These are phyloP conservation scores for Python bivittatus DNA, from an alignment of 2,113 vertebrate species.

Conservation along the genomic window DNA sequence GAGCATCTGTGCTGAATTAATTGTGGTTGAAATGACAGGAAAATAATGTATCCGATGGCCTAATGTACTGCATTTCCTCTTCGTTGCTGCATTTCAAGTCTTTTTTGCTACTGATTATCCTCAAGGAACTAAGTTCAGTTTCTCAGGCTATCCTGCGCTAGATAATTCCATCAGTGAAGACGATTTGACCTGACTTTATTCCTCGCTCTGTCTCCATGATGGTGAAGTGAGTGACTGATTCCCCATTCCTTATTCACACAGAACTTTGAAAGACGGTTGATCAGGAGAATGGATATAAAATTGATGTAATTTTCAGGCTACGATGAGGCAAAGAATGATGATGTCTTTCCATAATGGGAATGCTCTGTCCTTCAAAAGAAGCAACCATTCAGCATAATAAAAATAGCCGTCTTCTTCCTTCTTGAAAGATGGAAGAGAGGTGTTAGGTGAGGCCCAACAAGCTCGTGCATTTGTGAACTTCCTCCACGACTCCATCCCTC, in stretches of 20 bases:
- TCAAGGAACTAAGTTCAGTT: constrained; percentile 21
- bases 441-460: not conserved
- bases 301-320: no score
- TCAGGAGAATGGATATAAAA: no score
- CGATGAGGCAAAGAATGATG: no score
- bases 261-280: no score
- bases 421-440: not conserved
- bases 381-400: no score
- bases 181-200: not conserved
- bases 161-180: not conserved
- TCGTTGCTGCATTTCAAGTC: constrained; percentile 23
- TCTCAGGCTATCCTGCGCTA: not conserved
- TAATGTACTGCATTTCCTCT: not conserved
- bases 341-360: no score
- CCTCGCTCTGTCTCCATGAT: no score
- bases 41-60: constrained; percentile 6
- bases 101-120: constrained; percentile 31
- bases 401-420: not conserved
- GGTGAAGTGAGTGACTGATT: no score
- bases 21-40: constrained; percentile 40
- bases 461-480: not conserved
- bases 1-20: constrained; percentile 22
- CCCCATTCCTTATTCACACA: no score
- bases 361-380: no score
- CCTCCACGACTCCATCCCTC: not conserved